Percentiles rank a stretch among this genome's conserved stretches.
Evolutionary conservation across 2,888 invertebrate genomes (phyloP).

Genomic region (Drosophila aldrichi): DNA sequence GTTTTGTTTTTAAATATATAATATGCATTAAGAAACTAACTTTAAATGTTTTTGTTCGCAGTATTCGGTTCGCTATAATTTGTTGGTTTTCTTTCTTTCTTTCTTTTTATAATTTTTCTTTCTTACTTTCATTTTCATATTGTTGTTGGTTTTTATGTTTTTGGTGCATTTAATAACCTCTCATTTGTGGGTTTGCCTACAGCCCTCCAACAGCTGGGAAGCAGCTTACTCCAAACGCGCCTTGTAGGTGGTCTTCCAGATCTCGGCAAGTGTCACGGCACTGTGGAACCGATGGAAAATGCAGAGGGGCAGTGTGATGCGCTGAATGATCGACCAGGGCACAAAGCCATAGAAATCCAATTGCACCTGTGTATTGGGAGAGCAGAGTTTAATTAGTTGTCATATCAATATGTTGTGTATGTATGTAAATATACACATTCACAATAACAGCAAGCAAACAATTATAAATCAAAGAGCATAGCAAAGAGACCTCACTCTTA

Average conservation of each 20-base stretch:
- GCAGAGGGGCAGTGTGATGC: slow-evolving; percentile 96
- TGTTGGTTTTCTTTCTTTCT: not conserved
- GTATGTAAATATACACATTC: too few relatives aligned
- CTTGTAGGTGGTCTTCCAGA: slow-evolving; percentile 98
- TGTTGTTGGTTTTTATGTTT: slow-evolving; percentile 19
- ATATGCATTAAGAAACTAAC: slow-evolving; percentile 76
- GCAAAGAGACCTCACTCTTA: not conserved
- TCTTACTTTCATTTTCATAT: not conserved
- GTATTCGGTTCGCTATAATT: slow-evolving; percentile 44
- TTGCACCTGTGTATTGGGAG: slow-evolving; percentile 87
- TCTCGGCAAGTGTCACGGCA: slow-evolving; percentile 96
- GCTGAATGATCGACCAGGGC: slow-evolving; percentile 96
- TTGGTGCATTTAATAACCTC: slow-evolving; percentile 67
- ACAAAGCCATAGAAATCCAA: slow-evolving; percentile 96
- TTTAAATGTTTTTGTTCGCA: slow-evolving; percentile 59
- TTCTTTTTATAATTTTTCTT: not conserved
- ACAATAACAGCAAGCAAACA: slow-evolving; percentile 24
- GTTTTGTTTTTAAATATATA: slow-evolving; percentile 24
- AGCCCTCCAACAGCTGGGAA: slow-evolving; percentile 7
- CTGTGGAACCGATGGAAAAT: slow-evolving; percentile 99
- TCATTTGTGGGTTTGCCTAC: slow-evolving; percentile 22
- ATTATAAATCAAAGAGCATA: not conserved
- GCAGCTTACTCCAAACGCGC: slow-evolving; percentile 92
- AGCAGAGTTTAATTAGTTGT: not conserved
- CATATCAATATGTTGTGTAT: not conserved